Conservation (phyloP, 2,113 vertebrate genomes). For the Dasyornis broadbenti region DNA sequence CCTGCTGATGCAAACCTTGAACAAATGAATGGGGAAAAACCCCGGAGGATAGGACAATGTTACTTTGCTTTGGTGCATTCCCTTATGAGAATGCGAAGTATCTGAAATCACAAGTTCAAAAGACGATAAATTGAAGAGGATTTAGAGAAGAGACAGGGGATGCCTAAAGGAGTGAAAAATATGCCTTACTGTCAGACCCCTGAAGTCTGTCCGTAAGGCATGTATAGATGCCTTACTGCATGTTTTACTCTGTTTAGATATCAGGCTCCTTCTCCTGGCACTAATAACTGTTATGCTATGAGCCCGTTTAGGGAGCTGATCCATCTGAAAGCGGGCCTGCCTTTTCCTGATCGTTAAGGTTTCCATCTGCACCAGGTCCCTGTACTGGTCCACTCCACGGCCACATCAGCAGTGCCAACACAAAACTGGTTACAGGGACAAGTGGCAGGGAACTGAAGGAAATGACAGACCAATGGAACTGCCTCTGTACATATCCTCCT, state of each 20-base stretch:
- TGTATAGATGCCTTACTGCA: too few relatives aligned
- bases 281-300: background rate
- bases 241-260: background rate
- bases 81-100: background rate
- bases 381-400: background rate
- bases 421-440: background rate
- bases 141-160: background rate
- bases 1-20: background rate
- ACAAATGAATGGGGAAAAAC: background rate
- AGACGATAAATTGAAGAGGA: background rate
- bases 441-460: background rate
- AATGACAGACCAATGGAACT: background rate
- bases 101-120: background rate
- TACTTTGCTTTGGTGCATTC: background rate
- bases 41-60: background rate
- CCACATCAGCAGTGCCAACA: background rate
- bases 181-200: background rate
- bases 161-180: background rate
- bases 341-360: background rate
- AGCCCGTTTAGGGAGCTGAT: background rate
- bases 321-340: background rate
- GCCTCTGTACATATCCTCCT: background rate
- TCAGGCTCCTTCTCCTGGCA: background rate
- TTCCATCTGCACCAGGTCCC: background rate
- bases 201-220: background rate